Percentiles rank a stretch among this genome's conserved stretches.
These are phyloP conservation scores for Diarsia mendica DNA, from an alignment of 2,888 invertebrate genomes.

Conservation along the genomic window DNA sequence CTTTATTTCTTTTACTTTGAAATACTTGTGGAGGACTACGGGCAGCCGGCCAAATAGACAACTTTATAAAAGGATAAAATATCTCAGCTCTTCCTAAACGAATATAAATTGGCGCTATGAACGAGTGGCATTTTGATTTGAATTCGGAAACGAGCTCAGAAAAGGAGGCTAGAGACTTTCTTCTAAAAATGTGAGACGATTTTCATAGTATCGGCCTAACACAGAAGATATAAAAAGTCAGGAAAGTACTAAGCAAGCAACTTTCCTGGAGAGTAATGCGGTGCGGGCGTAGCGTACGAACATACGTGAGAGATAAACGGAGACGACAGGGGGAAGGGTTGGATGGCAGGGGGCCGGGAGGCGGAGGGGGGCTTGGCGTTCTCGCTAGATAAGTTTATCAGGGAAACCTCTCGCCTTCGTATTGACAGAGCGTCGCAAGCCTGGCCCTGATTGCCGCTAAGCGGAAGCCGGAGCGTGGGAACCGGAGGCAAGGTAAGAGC, in stretches of 20 bases:
- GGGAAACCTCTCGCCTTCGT: slow-evolving; percentile 88
- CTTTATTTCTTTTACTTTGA: slow-evolving; percentile 82
- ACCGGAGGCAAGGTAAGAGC: slow-evolving; percentile 81
- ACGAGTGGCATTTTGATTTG: slow-evolving; percentile 68
- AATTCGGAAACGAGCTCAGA: slow-evolving; percentile 56
- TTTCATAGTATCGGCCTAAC: slow-evolving; percentile 67
- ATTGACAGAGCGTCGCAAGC: slow-evolving; percentile 89
- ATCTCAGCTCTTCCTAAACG: slow-evolving; percentile 77
- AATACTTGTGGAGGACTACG: slow-evolving; percentile 80
- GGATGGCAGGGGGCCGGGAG: slow-evolving; percentile 64
- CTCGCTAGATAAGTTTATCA: slow-evolving; percentile 89
- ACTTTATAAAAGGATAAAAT: slow-evolving; percentile 83
- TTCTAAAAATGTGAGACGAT: slow-evolving; percentile 55
- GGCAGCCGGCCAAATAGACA: slow-evolving; percentile 86
- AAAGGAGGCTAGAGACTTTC: slow-evolving; percentile 45
- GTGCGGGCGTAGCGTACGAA: slow-evolving; percentile 77
- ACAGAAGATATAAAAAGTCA: slow-evolving; percentile 74
- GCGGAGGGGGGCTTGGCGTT: slow-evolving; percentile 61
- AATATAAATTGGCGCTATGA: slow-evolving; percentile 77
- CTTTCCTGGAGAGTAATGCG: slow-evolving; percentile 77
- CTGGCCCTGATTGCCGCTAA: slow-evolving; percentile 88
- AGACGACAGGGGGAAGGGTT: slow-evolving; percentile 77
- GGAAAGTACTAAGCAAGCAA: slow-evolving; percentile 74
- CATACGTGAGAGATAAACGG: slow-evolving; percentile 87
- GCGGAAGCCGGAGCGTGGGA: slow-evolving; percentile 85